These are phyloP conservation scores for Drosophila pseudoobscura DNA, from an alignment of 1,140 invertebrate species.

Conservation along the genomic window DNA sequence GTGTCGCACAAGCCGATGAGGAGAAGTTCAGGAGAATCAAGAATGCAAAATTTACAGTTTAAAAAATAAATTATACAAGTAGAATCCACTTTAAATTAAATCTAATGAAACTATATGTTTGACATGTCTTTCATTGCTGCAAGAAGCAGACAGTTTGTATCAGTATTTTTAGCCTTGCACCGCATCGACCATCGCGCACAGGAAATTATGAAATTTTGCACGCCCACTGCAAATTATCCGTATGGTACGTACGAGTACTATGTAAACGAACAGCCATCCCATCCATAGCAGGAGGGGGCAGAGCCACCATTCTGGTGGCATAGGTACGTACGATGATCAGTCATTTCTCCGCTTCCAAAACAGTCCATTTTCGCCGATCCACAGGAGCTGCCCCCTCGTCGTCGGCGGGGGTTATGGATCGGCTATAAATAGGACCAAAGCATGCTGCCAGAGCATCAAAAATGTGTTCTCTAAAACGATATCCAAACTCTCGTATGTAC, in stretches of 20 bases:
- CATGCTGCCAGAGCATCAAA: conserved; percentile 33
- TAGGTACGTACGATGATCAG: conserved; percentile 5
- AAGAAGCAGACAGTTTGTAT: background rate
- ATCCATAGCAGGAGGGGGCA: background rate
- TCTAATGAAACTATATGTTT: conserved; percentile 26
- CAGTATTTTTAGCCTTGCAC: conserved; percentile 43
- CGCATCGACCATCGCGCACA: conserved; percentile 9
- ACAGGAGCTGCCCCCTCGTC: conserved; percentile 52
- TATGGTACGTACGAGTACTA: background rate
- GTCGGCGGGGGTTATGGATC: conserved; percentile 1
- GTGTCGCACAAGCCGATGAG: conserved; percentile 49
- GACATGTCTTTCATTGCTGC: conserved; percentile 34
- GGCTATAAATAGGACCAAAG: conserved; percentile 34
- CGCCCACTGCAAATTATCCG: conserved; percentile 34
- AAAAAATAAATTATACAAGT: conserved; percentile 65
- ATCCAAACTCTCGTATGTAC: conserved; percentile 16
- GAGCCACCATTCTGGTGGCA: conserved; percentile 2
- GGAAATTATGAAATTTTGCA: conserved; percentile 70
- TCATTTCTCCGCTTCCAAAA: conserved; percentile 44
- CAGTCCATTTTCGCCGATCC: conserved; percentile 49
- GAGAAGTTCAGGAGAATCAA: conserved; percentile 66
- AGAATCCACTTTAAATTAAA: conserved; percentile 75
- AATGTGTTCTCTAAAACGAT: conserved; percentile 55
- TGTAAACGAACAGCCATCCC: conserved; percentile 7
- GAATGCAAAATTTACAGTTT: conserved; percentile 73